Evolutionary conservation across 2,113 vertebrate genomes (phyloP).

Genomic region (Callospermophilus lateralis): DNA sequence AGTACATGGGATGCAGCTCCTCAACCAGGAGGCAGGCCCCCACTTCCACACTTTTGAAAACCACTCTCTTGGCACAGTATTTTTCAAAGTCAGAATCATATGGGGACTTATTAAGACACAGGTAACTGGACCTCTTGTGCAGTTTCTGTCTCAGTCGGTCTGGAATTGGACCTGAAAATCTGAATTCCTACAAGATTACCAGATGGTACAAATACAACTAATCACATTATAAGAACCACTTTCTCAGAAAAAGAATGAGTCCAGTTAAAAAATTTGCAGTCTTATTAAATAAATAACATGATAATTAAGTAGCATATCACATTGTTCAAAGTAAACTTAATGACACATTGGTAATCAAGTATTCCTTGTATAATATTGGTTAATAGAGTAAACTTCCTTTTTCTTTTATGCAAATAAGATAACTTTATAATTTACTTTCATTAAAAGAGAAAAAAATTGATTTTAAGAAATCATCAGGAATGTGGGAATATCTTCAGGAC

Average conservation of each 20-base stretch:
- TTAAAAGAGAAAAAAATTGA: background rate
- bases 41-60: background rate
- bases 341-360: background rate
- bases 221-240: background rate
- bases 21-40: background rate
- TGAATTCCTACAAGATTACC: background rate
- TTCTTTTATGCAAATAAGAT: background rate
- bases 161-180: background rate
- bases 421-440: background rate
- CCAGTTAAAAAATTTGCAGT: background rate
- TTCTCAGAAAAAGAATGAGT: background rate
- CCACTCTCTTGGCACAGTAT: background rate
- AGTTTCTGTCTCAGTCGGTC: background rate
- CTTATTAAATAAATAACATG: background rate
- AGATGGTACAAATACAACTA: background rate
- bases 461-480: background rate
- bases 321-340: slow-evolving; percentile 13
- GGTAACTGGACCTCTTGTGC: background rate
- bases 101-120: background rate
- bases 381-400: slow-evolving; percentile 23
- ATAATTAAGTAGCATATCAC: background rate
- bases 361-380: background rate
- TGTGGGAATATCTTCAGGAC: background rate
- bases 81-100: background rate
- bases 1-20: background rate